phyloP scores from a whole-genome alignment of 2,888 invertebrate species.

The Drosophila birchii region DNA sequence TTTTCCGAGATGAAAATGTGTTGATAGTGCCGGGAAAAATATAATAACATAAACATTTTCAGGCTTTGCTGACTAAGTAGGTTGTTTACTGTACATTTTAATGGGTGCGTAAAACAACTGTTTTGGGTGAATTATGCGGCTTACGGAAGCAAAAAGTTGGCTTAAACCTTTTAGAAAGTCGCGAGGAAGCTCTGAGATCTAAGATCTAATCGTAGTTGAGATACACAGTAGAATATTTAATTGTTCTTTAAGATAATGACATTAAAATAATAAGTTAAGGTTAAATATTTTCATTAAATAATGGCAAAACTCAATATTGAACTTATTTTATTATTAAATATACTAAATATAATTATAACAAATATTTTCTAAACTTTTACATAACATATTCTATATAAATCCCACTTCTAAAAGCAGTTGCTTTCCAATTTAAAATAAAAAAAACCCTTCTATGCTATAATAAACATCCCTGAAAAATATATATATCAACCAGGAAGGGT shows the following conservation, averaged over 20 bases:
- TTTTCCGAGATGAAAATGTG: conserved; percentile 59
- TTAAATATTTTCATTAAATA: no score
- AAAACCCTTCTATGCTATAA: no score
- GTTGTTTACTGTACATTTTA: conserved; percentile 29
- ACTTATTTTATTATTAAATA: no score
- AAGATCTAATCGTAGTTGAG: neutral
- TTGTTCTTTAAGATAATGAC: neutral
- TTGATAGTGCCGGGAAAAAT: conserved; percentile 46
- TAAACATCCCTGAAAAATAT: neutral
- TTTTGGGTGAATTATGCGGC: neutral
- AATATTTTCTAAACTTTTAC: neutral
- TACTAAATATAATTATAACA: no score
- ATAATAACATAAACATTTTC: conserved; percentile 15
- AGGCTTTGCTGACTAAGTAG: conserved; percentile 53
- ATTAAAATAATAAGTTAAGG: neutral
- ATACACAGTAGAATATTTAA: neutral
- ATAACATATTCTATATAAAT: no score
- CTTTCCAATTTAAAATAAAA: neutral
- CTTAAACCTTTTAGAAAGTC: conserved; percentile 9
- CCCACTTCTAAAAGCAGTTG: no score
- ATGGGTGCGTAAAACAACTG: conserved; percentile 7
- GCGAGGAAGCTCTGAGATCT: neutral
- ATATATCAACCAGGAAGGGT: neutral
- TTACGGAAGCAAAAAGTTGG: neutral
- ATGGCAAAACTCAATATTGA: no score